Conservation (phyloP, 2,797 vertebrate species). For the Sylvilagus floridanus region DNA sequence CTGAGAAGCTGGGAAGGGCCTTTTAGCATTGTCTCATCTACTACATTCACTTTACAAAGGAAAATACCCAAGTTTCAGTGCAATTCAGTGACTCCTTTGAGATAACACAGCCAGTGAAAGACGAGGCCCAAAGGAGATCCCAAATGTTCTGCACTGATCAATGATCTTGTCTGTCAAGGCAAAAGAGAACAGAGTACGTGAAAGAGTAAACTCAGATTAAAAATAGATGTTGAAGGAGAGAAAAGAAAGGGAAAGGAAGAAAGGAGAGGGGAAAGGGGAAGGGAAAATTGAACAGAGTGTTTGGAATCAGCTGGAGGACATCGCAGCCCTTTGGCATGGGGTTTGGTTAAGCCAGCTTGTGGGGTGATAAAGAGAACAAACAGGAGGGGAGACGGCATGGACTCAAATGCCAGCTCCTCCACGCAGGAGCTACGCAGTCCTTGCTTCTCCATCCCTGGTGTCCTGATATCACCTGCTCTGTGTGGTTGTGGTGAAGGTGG, state of each 20-base stretch:
- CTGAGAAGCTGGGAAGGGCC: neutral
- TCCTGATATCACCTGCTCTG: neutral
- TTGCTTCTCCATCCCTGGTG: no score
- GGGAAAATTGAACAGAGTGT: neutral
- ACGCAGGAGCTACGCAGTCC: fast-evolving
- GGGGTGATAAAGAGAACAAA: fast-evolving
- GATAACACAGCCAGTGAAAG: neutral
- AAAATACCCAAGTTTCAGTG: neutral
- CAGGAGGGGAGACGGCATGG: fast-evolving
- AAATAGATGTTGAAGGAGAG: neutral
- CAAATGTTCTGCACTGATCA: neutral
- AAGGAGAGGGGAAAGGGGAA: neutral
- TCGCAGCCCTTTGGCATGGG: no score
- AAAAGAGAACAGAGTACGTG: neutral
- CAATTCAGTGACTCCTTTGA: neutral
- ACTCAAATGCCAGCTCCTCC: no score
- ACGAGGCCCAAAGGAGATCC: neutral
- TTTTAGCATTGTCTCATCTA: neutral
- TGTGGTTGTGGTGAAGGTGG: neutral
- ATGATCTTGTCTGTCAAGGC: neutral
- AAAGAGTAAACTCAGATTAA: neutral
- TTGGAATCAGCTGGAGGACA: fast-evolving
- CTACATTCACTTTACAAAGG: neutral
- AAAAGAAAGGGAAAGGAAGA: neutral
- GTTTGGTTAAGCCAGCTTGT: fast-evolving